Base-by-base conservation (phyloP, 1,140 invertebrate genomes). In the Cotesia vestalis region DNA sequence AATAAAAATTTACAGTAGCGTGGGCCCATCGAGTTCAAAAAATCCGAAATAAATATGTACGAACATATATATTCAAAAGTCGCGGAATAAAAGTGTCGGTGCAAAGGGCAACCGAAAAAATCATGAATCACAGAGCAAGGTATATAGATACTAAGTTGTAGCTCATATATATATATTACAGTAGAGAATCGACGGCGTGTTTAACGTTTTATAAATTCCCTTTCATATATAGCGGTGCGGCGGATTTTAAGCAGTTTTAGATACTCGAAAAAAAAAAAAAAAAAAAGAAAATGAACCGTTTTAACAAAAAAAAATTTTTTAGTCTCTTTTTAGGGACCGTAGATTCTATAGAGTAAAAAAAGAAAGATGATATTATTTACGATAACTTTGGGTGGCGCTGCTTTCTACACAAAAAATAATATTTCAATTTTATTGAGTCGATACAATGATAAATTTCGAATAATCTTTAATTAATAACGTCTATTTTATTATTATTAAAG, bases 81-180 rank as follows among this genome's bases (percentile, higher is more conserved):
- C 60, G 63, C 63, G 69, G 69, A 74, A 74, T 74, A 71, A 74
- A 62, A 74, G 55, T 68, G 57, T 63, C 46, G 59, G 64, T 69
- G 64, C 66, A 74, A 71, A 66, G 69, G 69, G 63, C 68, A 40
- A 68, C 66, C 51, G 57, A 64, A 74, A 67, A 36, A 52, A 57
- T 64, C 63, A 74, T 74, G 67, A 74, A 74, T 74, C 69, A 74
- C 64, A 55, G 38, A 46, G 40, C 11, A 8, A 9, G 57, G 51
- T 52, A 55, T 68, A 59, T 38, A 68, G 8, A 36, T 57, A 57
- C 55, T n/a, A 40, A 36, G 35, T 40, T 9, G 36, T 46, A 40
- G 27, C 35, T 36, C n/a, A 63, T 12, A 63, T 57, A 57, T 57
- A 20, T 57, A 57, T 57, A 12, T 20, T 14, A 57, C 14, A 57